Evolutionary conservation across 2,113 vertebrate genomes (phyloP).

Genomic region (Ptychochromis oligacanthus): DNA sequence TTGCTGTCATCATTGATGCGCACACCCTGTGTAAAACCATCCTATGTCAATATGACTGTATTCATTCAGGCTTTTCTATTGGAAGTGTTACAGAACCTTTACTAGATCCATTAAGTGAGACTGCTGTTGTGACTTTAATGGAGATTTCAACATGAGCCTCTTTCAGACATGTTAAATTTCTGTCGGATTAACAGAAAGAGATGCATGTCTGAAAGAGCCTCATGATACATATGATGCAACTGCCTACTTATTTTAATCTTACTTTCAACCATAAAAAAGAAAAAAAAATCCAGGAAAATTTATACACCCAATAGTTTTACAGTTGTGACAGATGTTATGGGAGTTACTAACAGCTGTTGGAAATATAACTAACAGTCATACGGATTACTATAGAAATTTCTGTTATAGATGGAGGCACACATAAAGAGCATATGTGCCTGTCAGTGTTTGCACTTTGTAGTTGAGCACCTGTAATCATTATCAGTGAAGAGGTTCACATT

Average conservation of each 20-base stretch:
- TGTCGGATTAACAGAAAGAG: neutral
- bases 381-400: neutral
- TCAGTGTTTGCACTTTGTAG: conserved; percentile 25
- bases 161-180: neutral
- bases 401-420: conserved; percentile 16
- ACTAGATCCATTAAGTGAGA: neutral
- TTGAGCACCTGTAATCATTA: conserved; percentile 65
- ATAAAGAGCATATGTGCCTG: conserved; percentile 54
- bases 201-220: neutral
- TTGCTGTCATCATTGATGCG: neutral
- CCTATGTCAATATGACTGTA: neutral
- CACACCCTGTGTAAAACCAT: neutral
- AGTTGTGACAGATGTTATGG: conserved; percentile 59
- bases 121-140: neutral
- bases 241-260: conserved; percentile 20
- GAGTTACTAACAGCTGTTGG: conserved; percentile 34
- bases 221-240: neutral
- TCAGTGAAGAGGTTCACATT: conserved; percentile 65
- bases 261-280: conserved; percentile 28
- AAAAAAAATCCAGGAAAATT: conserved; percentile 34
- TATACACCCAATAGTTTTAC: conserved; percentile 46
- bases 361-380: conserved; percentile 17
- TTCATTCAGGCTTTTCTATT: neutral
- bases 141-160: neutral
- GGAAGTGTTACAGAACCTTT: neutral